Evolutionary conservation across 1,140 invertebrate genomes (phyloP).

Genomic region (Pectinophora gossypiella): DNA sequence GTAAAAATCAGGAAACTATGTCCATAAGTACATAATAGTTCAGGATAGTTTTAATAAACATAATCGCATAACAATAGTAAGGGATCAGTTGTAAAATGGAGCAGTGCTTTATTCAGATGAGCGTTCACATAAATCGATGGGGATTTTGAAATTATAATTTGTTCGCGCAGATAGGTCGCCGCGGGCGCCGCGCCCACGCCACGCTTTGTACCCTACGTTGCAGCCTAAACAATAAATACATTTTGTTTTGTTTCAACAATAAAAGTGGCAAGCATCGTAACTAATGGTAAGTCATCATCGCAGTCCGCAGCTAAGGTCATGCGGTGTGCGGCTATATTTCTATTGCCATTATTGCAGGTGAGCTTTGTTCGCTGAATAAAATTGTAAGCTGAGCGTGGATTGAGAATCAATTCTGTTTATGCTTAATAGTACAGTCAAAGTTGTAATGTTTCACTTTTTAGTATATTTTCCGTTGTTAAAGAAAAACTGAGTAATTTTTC

Average conservation of each 20-base stretch:
- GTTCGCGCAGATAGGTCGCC: constrained; percentile 47
- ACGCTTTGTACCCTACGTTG: neutral
- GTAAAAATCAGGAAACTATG: no score
- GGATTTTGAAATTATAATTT: constrained; percentile 72
- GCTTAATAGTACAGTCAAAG: no score
- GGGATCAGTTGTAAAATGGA: constrained; percentile 40
- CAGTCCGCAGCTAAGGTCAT: neutral
- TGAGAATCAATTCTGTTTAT: no score
- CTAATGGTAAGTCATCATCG: constrained; percentile 4
- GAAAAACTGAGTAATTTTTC: no score
- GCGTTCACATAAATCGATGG: constrained; percentile 65
- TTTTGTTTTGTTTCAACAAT: constrained; percentile 4
- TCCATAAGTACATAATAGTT: no score
- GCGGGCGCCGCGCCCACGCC: constrained; percentile 51
- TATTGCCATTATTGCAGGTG: neutral
- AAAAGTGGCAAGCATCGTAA: constrained; percentile 3
- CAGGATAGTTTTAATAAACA: no score
- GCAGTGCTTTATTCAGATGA: constrained; percentile 58
- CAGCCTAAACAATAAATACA: constrained; percentile 3
- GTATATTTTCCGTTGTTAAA: no score
- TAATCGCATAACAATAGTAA: constrained; percentile 20
- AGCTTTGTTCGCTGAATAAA: neutral
- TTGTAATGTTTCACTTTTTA: no score
- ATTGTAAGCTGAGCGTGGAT: no score
- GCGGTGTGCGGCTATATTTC: neutral